phyloP scores from a whole-genome alignment of 2,888 invertebrate species.

The Gryllus longicercus region DNA sequence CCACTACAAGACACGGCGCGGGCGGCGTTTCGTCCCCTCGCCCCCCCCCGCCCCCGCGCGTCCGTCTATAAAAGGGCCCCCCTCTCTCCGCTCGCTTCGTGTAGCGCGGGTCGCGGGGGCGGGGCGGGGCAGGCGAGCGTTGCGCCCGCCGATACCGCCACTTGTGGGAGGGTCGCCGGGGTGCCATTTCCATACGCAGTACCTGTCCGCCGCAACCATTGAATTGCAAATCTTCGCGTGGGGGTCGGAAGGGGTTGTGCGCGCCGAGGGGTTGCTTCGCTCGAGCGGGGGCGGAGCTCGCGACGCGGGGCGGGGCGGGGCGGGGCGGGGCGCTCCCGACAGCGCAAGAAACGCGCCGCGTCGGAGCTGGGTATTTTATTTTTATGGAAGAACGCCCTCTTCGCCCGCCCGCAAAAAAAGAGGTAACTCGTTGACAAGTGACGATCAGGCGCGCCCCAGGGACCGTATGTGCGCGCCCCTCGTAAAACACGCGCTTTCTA shows the following conservation, averaged over 20 bases:
- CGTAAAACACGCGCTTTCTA: conserved; percentile 34
- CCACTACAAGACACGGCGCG: not conserved
- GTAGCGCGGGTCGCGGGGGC: not conserved
- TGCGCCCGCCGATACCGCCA: conserved; percentile 5
- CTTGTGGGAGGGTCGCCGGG: conserved; percentile 22
- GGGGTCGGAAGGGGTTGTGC: conserved; percentile 28
- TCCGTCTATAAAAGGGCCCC: not conserved
- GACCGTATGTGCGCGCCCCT: conserved; percentile 27
- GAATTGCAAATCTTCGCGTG: conserved; percentile 30
- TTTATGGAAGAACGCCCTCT: conserved; percentile 30
- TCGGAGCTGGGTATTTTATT: conserved; percentile 28
- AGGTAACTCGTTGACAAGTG: conserved; percentile 32
- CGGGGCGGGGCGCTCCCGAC: conserved; percentile 11
- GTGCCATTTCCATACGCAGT: conserved; percentile 21
- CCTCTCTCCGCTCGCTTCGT: not conserved
- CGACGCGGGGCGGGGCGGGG: conserved; percentile 22
- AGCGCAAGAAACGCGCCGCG: conserved; percentile 22
- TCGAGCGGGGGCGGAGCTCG: conserved; percentile 27
- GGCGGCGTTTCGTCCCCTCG: not conserved
- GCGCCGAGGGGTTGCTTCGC: conserved; percentile 34
- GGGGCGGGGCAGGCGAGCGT: not conserved
- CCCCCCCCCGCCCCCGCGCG: not conserved
- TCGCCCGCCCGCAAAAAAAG: not conserved
- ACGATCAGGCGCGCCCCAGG: conserved; percentile 29
- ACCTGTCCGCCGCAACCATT: conserved; percentile 21